Conservation (phyloP, 2,113 vertebrate genomes). For the Bufo bufo region DNA sequence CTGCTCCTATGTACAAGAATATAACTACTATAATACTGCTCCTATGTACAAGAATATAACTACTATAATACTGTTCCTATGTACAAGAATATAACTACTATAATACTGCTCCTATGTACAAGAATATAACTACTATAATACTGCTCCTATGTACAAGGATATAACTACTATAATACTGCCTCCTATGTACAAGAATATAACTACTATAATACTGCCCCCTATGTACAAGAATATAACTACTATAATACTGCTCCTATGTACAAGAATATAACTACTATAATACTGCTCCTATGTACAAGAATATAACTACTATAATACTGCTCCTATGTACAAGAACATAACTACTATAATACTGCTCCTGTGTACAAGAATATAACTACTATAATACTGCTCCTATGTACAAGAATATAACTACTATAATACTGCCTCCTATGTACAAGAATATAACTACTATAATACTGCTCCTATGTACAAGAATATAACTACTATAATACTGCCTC, state of each 20-base stretch:
- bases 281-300: not conserved
- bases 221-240: not conserved
- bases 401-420: slow-evolving; percentile 13
- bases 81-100: slow-evolving; percentile 12
- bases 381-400: not conserved
- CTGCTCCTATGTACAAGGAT: not conserved
- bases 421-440: not conserved
- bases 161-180: slow-evolving; percentile 12
- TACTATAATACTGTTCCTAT: not conserved
- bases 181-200: not conserved
- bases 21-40: not conserved
- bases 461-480: not conserved
- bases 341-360: slow-evolving; percentile 1
- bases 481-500: slow-evolving; percentile 6
- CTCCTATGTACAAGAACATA: not conserved
- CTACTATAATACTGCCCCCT: not conserved
- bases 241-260: not conserved
- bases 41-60: slow-evolving; percentile 2
- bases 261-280: slow-evolving; percentile 2
- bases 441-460: slow-evolving; percentile 5
- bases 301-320: slow-evolving; percentile 2
- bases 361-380: slow-evolving; percentile 3
- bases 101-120: not conserved
- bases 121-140: slow-evolving; percentile 3
- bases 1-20: not conserved